phyloP scores from a whole-genome alignment of 2,888 invertebrate species.

The Cynaeus angustus region DNA sequence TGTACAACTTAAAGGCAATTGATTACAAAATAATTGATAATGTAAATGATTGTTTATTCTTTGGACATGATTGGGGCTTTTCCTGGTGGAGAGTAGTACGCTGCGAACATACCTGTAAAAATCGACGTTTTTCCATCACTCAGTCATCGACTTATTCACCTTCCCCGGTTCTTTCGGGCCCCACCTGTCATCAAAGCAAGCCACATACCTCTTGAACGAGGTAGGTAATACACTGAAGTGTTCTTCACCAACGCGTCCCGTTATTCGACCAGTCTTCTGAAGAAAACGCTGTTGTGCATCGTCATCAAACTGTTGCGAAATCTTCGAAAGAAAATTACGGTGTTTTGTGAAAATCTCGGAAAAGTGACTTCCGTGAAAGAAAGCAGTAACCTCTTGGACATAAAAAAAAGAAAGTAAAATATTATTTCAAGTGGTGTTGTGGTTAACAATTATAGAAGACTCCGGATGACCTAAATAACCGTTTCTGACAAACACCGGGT shows the following conservation, averaged over 20 bases:
- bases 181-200: slow-evolving; percentile 53
- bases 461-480: slow-evolving; percentile 54
- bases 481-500: slow-evolving; percentile 35
- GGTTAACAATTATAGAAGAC: slow-evolving; percentile 24
- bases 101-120: slow-evolving; percentile 5
- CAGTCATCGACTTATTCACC: slow-evolving; percentile 43
- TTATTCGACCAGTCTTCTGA: slow-evolving; percentile 60
- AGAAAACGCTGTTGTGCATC: slow-evolving; percentile 52
- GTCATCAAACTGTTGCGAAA: slow-evolving; percentile 46
- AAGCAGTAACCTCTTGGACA: neutral
- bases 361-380: slow-evolving; percentile 24
- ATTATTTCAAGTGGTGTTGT: slow-evolving; percentile 17
- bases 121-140: slow-evolving; percentile 26
- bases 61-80: neutral
- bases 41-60: neutral
- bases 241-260: slow-evolving; percentile 58
- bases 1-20: slow-evolving; percentile 22
- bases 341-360: neutral
- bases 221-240: slow-evolving; percentile 47
- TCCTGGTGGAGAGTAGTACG: neutral
- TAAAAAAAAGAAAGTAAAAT: slow-evolving; percentile 22
- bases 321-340: neutral
- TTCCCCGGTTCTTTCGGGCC: slow-evolving; percentile 47
- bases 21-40: slow-evolving; percentile 15
- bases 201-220: slow-evolving; percentile 44